Percentiles rank a stretch among this genome's conserved stretches.
Evolutionary conservation across 2,113 vertebrate species (phyloP).

Genomic region (Trochalopteron elliotii): DNA sequence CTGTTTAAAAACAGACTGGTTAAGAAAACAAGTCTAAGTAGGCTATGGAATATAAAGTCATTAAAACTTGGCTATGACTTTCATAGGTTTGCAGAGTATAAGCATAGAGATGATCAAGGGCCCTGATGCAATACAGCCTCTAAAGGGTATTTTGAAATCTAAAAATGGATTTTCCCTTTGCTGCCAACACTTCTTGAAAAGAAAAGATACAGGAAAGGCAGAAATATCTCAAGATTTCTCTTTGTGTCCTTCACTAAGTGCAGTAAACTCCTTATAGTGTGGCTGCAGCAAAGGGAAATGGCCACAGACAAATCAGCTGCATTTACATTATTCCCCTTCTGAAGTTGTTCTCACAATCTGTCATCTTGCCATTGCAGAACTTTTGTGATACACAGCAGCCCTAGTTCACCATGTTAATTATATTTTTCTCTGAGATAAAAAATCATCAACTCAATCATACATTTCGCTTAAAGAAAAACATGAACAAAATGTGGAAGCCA

Average conservation of each 20-base stretch:
- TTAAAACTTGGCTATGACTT: neutral
- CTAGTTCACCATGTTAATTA: neutral
- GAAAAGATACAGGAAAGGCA: neutral
- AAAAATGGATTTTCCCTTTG: neutral
- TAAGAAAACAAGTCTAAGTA: neutral
- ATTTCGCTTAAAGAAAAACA: neutral
- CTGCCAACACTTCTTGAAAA: neutral
- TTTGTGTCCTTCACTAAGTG: neutral
- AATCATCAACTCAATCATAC: neutral
- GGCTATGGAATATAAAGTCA: neutral
- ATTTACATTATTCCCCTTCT: neutral
- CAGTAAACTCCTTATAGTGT: accelerated
- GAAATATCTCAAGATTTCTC: neutral
- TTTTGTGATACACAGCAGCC: neutral
- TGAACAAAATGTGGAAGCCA: neutral
- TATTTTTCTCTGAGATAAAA: neutral
- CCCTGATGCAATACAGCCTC: neutral
- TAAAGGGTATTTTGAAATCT: neutral
- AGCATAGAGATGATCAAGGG: neutral
- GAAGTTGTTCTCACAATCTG: neutral
- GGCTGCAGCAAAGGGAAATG: neutral
- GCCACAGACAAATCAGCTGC: neutral
- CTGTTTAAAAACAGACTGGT: neutral
- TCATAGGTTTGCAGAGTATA: neutral
- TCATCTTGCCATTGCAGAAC: neutral